Conservation (phyloP, 2,888 invertebrate species). For the Nomada fabriciana region DNA sequence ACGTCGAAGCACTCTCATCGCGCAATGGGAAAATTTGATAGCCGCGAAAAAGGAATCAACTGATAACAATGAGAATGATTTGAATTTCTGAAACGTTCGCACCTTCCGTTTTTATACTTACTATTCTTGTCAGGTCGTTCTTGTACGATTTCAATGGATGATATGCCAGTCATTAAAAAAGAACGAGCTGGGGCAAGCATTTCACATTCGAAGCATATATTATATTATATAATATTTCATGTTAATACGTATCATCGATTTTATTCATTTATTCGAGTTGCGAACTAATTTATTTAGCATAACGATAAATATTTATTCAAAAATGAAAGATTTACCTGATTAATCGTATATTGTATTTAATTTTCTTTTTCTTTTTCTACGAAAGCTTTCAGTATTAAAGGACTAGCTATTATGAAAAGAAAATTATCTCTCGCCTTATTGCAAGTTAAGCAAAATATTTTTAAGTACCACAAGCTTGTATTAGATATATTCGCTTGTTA, state of each 20-base stretch:
- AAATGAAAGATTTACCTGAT: slow-evolving; percentile 48
- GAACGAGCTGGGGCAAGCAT: slow-evolving; percentile 22
- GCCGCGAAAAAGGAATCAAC: slow-evolving; percentile 77
- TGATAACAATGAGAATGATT: slow-evolving; percentile 76
- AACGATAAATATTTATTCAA: slow-evolving; percentile 54
- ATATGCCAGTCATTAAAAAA: background rate
- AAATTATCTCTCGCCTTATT: slow-evolving; percentile 25
- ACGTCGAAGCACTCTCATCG: slow-evolving; percentile 90
- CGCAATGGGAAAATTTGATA: slow-evolving; percentile 93
- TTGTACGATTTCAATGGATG: slow-evolving; percentile 1
- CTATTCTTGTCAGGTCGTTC: background rate
- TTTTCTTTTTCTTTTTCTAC: slow-evolving; percentile 17
- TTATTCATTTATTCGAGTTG: slow-evolving; percentile 29
- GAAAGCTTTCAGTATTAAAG: slow-evolving; percentile 62
- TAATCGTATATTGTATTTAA: slow-evolving; percentile 47
- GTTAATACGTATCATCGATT: slow-evolving; percentile 12
- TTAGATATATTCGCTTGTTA: slow-evolving; percentile 43
- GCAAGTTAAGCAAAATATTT: slow-evolving; percentile 31
- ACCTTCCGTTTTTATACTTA: background rate
- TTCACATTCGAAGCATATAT: slow-evolving; percentile 28
- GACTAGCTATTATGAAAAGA: slow-evolving; percentile 28
- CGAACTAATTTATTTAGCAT: slow-evolving; percentile 55
- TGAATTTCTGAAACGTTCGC: slow-evolving; percentile 58
- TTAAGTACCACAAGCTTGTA: slow-evolving; percentile 42
- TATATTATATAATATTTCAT: background rate